Base-by-base conservation (phyloP, 2,888 invertebrate species). In the Synanthedon tipuliformis region DNA sequence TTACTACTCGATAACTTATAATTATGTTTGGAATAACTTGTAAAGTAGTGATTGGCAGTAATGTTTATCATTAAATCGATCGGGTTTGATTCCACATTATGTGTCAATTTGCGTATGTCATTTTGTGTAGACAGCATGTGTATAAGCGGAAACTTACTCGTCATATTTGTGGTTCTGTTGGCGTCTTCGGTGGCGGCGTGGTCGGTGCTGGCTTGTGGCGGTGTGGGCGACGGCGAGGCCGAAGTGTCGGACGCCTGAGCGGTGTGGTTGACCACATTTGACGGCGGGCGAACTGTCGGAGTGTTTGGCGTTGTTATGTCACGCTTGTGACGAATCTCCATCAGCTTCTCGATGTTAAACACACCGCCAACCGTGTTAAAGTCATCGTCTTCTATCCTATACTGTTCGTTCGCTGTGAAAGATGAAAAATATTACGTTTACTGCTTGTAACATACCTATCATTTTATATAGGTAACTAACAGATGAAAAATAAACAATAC, bases 401-500 rank as follows among this genome's bases (percentile, higher is more conserved):
- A 73, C 16, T 61, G 65, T 8, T 58, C 53, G 16, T 59, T 59
- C 58, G 65, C 74, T 75, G 63, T 5, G 65, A 66, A 0, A 34
- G 50, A 53, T 8, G 23, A 40, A 48, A 52, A 52, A 48, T n/a
- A n/a, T 3, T 52, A 48, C 48, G 48, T 52, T 52, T 41, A 16
- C 48, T 41, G 7, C 40, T 51, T 41, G 23, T 45, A 48, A 45
- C 18, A 45, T 16, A 23, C 23, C 41, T 48, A 51, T 13, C n/a
- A n/a, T n/a, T n/a, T n/a, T n/a, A n/a, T 45, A 40, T 41, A 34
- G 41, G 51, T 18, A 16, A 40, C 34, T 5, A 23, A 34, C 34
- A 34, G 8, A 10, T 34, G 10, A 10, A 34, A 34, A 34, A 34
- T 34, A 10, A 34, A 34, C 34, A 8, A 8, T 34, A 34, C 10